Percentiles rank a stretch among this genome's conserved stretches.
These are phyloP conservation scores for Aspidiotus destructor DNA, from an alignment of 2,888 invertebrate genomes.

Conservation along the genomic window DNA sequence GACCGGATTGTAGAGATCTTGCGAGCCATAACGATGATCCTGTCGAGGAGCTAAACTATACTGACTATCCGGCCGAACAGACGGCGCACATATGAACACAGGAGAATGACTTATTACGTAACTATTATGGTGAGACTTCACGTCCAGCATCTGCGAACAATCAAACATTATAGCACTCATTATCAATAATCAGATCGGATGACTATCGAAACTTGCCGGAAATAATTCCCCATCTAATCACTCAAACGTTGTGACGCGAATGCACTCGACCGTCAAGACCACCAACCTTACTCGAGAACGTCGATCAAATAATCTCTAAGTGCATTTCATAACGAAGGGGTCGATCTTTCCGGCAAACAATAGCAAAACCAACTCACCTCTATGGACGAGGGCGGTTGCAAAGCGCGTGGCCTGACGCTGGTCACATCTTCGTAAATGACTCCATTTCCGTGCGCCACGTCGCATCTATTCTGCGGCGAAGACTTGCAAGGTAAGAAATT, in stretches of 20 bases:
- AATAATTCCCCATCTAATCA: background rate
- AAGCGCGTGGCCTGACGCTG: constrained; percentile 50
- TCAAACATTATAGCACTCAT: constrained; percentile 6
- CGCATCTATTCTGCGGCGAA: constrained; percentile 50
- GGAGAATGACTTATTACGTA: constrained; percentile 53
- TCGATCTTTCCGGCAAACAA: no score
- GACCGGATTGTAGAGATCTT: constrained; percentile 63
- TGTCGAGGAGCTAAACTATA: constrained; percentile 31
- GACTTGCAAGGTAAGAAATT: constrained; percentile 75
- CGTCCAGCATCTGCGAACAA: constrained; percentile 56
- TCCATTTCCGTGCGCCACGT: constrained; percentile 46
- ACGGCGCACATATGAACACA: constrained; percentile 59
- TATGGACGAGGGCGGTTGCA: constrained; percentile 46
- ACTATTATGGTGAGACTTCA: constrained; percentile 46
- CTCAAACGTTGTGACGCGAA: background rate
- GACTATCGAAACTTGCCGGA: background rate
- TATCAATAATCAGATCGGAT: no score
- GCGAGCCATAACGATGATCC: constrained; percentile 39
- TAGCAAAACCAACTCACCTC: constrained; percentile 39
- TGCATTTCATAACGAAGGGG: no score
- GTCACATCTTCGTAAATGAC: constrained; percentile 72
- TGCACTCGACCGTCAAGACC: no score
- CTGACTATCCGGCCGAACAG: constrained; percentile 43
- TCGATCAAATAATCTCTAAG: no score
- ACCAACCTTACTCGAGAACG: no score